Evolutionary conservation across 1,140 invertebrate genomes (phyloP), one percentile per base, ranked within the genome.

Genomic region (Euschistus heros): DNA sequence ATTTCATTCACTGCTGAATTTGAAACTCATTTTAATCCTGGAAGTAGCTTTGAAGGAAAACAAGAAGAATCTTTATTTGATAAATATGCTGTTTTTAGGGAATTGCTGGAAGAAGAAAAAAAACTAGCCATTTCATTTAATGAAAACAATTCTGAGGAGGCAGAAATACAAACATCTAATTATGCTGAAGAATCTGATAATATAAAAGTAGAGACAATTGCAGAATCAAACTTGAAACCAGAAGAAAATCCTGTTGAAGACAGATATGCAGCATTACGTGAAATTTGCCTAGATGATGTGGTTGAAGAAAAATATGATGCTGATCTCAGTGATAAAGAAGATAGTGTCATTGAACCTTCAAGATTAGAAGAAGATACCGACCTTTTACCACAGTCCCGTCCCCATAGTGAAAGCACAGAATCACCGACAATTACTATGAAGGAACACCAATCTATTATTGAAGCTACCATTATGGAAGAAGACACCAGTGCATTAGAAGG

Each of bases 71-170:
- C 77, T 42, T 76, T 77, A 7, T 81, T 82, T 68, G 89, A 92
- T 72, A 83, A 88, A 67, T 92, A 92, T 73, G 89, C 89, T 0
- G 90, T 88, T 0, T 92, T 92, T 71, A 78, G 90, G 67, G 90
- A 92, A 78, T 80, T 92, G 62, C 78, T 89, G 20, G 84, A 87
- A 67, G 77, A 86, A 73, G 87, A 89, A 72, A 76, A 78, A 52
- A 76, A 71, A 52, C 46, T 65, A 50, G 26, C 50, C 33, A 30
- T 62, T 33, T 30, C 20, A 63, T 50, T 50, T 50, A 20, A 18
- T 50, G 47, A 20, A 20, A 22, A 50, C 7, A 50, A 50, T 50
- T 42, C 65, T 33, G 26, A 26, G 2, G 15, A 63, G 20, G 37
- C 18, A 42, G 78, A 68, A 65, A 74, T 24, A 67, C 73, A 55